These are phyloP conservation scores for Remorina albescens DNA, from an alignment of 2,797 vertebrate genomes.

Conservation along the genomic window DNA sequence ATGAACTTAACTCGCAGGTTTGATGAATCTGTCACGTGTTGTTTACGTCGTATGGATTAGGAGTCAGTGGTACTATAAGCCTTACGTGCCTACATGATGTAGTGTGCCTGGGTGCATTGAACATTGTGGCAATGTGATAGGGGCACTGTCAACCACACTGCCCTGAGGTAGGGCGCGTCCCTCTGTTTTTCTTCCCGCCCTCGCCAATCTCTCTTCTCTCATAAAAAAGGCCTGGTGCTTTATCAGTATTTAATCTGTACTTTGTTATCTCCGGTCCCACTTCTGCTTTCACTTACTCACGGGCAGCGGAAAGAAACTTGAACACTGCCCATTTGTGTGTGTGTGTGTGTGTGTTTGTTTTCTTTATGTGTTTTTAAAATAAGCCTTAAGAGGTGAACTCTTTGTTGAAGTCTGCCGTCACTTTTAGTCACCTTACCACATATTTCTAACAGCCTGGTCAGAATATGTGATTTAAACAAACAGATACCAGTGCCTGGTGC, in stretches of 20 bases:
- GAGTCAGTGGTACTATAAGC: constrained; percentile 62
- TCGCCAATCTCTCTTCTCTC: constrained; percentile 39
- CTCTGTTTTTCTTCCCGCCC: constrained; percentile 41
- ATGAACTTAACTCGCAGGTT: constrained; percentile 41
- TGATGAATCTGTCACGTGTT: constrained; percentile 59
- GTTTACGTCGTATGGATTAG: constrained; percentile 64
- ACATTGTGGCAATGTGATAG: constrained; percentile 77
- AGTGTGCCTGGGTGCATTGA: constrained; percentile 54
- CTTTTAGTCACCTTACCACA: constrained; percentile 20
- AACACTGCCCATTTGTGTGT: background rate
- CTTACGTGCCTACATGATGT: constrained; percentile 69
- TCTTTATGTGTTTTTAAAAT: constrained; percentile 6
- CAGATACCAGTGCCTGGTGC: too few species aligned
- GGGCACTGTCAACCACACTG: constrained; percentile 70
- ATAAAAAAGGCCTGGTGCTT: constrained; percentile 51
- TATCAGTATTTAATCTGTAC: constrained; percentile 62
- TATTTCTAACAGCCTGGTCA: constrained; percentile 16
- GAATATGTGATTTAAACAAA: background rate
- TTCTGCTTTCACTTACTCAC: constrained; percentile 50
- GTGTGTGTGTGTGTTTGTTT: background rate
- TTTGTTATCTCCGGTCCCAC: constrained; percentile 54
- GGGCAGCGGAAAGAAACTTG: constrained; percentile 8
- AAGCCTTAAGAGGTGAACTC: constrained; percentile 18
- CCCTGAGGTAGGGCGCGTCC: constrained; percentile 81
- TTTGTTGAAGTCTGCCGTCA: constrained; percentile 38